Conservation (phyloP, 2,888 invertebrate species). For the Teleogryllus oceanicus region DNA sequence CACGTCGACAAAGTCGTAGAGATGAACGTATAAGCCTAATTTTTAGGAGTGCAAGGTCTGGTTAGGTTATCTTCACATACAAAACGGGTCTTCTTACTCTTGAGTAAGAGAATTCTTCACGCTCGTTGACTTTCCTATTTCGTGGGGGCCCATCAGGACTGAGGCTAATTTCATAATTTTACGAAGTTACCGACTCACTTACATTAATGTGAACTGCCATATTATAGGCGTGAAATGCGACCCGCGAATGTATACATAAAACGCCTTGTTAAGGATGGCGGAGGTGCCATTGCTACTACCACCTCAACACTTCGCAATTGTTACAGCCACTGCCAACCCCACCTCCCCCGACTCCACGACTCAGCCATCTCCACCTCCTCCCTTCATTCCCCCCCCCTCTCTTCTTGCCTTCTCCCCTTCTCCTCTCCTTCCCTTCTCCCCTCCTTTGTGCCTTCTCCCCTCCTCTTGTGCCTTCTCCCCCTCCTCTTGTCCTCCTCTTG, state of each 20-base stretch:
- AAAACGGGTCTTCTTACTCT: too few species aligned
- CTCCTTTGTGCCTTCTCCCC: background rate
- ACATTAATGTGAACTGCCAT: background rate
- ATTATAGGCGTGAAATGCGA: background rate
- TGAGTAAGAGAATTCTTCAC: too few species aligned
- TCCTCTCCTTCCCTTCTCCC: too few species aligned
- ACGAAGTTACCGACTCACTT: background rate
- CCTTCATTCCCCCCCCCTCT: background rate
- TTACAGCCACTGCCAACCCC: background rate
- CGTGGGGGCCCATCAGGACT: background rate
- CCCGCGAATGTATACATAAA: background rate
- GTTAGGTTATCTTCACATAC: too few species aligned
- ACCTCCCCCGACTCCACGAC: slow-evolving; percentile 24
- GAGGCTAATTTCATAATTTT: background rate
- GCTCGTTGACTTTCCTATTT: too few species aligned
- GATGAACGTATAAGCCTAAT: too few species aligned
- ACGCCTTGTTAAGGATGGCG: background rate
- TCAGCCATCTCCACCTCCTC: background rate
- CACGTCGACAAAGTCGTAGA: too few species aligned
- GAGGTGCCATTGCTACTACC: background rate
- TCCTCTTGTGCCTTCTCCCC: rapidly evolving
- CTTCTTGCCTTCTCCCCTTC: background rate
- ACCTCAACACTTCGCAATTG: background rate
- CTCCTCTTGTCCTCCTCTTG: background rate
- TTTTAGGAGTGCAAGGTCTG: too few species aligned